Evolutionary conservation across 1,140 invertebrate species (phyloP).

Genomic region (Coenobita brevimanus): DNA sequence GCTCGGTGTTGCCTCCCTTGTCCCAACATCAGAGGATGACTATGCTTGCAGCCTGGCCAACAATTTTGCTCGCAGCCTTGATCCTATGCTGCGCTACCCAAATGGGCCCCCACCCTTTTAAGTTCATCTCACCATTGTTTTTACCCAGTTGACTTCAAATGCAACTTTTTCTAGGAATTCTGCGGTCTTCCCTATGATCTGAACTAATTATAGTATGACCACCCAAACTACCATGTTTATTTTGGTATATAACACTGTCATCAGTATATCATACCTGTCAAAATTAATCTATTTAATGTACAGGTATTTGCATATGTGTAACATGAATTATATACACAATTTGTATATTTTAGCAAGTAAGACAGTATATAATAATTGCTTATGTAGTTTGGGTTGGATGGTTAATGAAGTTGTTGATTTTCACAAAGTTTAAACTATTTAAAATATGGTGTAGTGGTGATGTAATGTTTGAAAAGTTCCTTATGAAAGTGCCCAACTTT

Average conservation of each 20-base stretch:
- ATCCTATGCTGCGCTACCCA: slow-evolving; percentile 89
- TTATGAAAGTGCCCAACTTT: slow-evolving; percentile 53
- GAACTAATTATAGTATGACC: too few species aligned
- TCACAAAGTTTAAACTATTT: slow-evolving; percentile 37
- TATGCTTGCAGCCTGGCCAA: slow-evolving; percentile 88
- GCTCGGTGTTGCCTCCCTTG: slow-evolving; percentile 89
- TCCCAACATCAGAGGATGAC: slow-evolving; percentile 89
- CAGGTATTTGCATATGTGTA: too few species aligned
- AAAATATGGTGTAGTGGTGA: slow-evolving; percentile 19
- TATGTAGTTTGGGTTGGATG: background rate
- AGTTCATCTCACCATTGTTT: slow-evolving; percentile 58
- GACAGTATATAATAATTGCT: background rate
- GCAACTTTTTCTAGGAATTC: background rate
- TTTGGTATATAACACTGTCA: background rate
- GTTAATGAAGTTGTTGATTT: slow-evolving; percentile 48
- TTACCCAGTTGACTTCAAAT: background rate
- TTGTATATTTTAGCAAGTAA: slow-evolving; percentile 20
- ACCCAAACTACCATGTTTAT: slow-evolving; percentile 5
- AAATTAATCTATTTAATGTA: too few species aligned
- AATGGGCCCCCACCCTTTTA: slow-evolving; percentile 92
- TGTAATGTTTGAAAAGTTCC: slow-evolving; percentile 57
- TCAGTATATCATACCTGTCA: too few species aligned
- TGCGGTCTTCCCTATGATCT: too few species aligned
- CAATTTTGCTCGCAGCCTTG: slow-evolving; percentile 81
- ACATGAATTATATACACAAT: background rate